Conservation (phyloP, 2,113 vertebrate genomes). For the Calidris pygmaea region DNA sequence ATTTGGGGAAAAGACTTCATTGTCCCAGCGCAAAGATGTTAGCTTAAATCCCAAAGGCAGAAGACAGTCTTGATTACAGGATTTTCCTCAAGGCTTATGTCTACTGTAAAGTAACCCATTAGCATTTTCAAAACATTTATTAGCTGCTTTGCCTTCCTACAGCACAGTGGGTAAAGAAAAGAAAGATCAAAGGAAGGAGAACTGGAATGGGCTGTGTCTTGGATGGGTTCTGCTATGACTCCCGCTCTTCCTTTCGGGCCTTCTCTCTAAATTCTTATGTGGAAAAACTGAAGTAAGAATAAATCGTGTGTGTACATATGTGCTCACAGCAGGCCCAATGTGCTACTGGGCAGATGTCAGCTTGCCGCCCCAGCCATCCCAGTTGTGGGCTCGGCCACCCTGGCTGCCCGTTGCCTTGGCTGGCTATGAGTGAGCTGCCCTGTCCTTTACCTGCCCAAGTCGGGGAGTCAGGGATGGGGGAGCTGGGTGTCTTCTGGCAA, state of each 20-base stretch:
- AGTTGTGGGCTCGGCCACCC: neutral
- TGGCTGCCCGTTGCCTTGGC: neutral
- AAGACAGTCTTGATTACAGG: neutral
- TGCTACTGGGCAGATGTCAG: neutral
- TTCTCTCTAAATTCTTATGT: neutral
- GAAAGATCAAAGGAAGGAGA: neutral
- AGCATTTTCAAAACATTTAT: neutral
- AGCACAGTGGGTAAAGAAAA: neutral
- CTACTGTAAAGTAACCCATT: neutral
- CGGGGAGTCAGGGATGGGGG: neutral
- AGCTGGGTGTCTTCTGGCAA: neutral
- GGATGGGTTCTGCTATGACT: neutral
- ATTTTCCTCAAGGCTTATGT: neutral
- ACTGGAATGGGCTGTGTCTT: neutral
- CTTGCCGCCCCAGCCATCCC: neutral
- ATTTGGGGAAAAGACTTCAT: neutral
- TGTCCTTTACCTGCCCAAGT: neutral
- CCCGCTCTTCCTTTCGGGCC: neutral
- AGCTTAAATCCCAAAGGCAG: neutral
- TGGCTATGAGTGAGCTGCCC: neutral
- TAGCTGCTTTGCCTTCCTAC: neutral
- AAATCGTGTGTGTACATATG: rapidly evolving
- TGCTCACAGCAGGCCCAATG: neutral
- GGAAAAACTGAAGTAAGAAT: neutral
- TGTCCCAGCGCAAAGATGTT: neutral